Conservation (phyloP, 2,797 vertebrate species). For the Holocentrus rufus region DNA sequence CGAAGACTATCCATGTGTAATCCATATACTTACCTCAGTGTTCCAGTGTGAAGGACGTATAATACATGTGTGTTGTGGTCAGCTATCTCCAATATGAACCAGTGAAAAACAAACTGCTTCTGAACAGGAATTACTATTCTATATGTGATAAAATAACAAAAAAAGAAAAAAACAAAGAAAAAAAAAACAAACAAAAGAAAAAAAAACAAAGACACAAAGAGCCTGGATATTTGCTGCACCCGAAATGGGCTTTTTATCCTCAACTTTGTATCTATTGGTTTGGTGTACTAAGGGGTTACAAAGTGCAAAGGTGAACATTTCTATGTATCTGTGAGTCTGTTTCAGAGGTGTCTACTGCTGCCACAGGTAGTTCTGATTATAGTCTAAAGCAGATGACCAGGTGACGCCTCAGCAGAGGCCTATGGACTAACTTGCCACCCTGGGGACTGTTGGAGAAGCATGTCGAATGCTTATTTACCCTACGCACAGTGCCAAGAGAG, state of each 20-base stretch:
- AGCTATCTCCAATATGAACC: constrained; percentile 84
- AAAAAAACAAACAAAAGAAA: constrained; percentile 17
- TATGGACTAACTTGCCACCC: constrained; percentile 45
- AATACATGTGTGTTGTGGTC: constrained; percentile 85
- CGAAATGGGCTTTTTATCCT: constrained; percentile 84
- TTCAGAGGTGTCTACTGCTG: constrained; percentile 62
- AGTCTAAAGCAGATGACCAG: constrained; percentile 53
- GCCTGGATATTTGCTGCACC: constrained; percentile 89
- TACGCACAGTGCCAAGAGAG: constrained; percentile 79
- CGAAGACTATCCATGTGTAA: constrained; percentile 81
- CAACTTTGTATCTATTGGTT: constrained; percentile 83
- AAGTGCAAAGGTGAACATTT: constrained; percentile 75
- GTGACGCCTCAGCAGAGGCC: constrained; percentile 45
- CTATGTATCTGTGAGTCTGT: constrained; percentile 71
- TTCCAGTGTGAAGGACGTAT: constrained; percentile 85
- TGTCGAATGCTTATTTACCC: constrained; percentile 62
- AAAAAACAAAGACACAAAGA: constrained; percentile 70
- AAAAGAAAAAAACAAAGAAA: constrained; percentile 42
- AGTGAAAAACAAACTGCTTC: constrained; percentile 80
- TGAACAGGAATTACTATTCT: constrained; percentile 79
- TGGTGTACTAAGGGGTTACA: constrained; percentile 75
- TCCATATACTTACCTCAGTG: constrained; percentile 91
- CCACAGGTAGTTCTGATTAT: constrained; percentile 45
- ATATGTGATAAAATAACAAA: constrained; percentile 74
- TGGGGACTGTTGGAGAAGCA: constrained; percentile 63